phyloP scores from a whole-genome alignment of 2,113 vertebrate species.

The Sinocyclocheilus grahami region DNA sequence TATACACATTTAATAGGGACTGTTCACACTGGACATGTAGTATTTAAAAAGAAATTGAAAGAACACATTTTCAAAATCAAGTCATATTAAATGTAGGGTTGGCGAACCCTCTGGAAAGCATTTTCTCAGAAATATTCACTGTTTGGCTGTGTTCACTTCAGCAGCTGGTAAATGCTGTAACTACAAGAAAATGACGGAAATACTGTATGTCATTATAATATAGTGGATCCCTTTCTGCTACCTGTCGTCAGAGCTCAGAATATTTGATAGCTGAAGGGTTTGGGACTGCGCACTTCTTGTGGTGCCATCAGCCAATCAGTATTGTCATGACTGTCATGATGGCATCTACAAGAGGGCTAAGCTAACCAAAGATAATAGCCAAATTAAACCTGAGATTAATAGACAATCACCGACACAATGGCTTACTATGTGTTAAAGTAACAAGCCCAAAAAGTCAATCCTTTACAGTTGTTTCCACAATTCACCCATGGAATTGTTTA shows the following conservation, averaged over 20 bases:
- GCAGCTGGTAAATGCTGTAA: background rate
- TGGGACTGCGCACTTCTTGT: background rate
- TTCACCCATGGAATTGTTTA: background rate
- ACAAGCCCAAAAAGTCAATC: background rate
- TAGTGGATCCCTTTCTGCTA: background rate
- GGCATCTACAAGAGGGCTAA: background rate
- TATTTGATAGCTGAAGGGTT: background rate
- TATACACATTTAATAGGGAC: no score
- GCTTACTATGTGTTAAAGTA: background rate
- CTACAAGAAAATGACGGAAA: background rate
- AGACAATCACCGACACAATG: background rate
- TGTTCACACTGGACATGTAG: no score
- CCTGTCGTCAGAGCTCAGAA: background rate
- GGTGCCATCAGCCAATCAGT: background rate
- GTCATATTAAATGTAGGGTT: no score
- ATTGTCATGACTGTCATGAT: background rate
- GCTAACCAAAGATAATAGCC: background rate
- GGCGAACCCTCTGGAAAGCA: no score
- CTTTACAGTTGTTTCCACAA: background rate
- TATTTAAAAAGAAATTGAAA: no score
- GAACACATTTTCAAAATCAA: no score
- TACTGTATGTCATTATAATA: background rate
- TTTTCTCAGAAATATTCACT: no score
- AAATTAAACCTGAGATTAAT: background rate
- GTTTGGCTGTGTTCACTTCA: background rate